phyloP scores from a whole-genome alignment of 2,888 invertebrate species.

The Amblyjoppa fuscipennis region DNA sequence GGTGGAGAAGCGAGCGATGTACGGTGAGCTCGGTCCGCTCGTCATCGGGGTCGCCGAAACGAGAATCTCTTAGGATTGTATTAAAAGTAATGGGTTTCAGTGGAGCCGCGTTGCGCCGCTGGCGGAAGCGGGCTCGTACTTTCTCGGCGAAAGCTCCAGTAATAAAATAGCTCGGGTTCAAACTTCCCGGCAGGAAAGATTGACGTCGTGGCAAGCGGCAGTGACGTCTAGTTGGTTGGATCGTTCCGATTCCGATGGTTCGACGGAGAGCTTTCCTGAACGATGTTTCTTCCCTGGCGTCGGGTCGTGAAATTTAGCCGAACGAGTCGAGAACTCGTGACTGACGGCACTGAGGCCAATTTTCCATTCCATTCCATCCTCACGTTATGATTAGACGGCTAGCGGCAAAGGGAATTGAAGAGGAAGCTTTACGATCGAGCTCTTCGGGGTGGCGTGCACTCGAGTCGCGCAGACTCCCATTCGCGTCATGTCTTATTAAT shows the following conservation, averaged over 20 bases:
- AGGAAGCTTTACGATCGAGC: constrained; percentile 36
- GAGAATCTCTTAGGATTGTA: constrained; percentile 25
- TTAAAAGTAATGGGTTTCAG: constrained; percentile 15
- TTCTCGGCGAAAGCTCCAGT: neutral
- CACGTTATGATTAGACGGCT: neutral
- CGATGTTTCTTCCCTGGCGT: neutral
- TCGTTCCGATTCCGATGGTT: neutral
- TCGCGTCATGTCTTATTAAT: constrained; percentile 16
- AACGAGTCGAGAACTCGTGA: constrained; percentile 7
- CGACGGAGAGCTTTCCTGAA: neutral
- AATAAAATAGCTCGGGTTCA: constrained; percentile 8
- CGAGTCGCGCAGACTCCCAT: neutral
- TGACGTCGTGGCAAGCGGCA: neutral
- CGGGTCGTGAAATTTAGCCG: neutral
- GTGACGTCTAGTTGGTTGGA: neutral
- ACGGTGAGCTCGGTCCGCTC: neutral
- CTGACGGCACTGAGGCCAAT: neutral
- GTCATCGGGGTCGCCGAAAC: constrained; percentile 14
- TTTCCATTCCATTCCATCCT: neutral
- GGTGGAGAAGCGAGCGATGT: neutral
- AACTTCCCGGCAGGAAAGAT: neutral
- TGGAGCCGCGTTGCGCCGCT: neutral
- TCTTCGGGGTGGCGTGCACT: neutral
- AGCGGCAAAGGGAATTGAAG: neutral
- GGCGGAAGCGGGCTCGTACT: constrained; percentile 1